Evolutionary conservation across 1,140 invertebrate genomes (phyloP).

Genomic region (Trachymyrmex septentrionalis): DNA sequence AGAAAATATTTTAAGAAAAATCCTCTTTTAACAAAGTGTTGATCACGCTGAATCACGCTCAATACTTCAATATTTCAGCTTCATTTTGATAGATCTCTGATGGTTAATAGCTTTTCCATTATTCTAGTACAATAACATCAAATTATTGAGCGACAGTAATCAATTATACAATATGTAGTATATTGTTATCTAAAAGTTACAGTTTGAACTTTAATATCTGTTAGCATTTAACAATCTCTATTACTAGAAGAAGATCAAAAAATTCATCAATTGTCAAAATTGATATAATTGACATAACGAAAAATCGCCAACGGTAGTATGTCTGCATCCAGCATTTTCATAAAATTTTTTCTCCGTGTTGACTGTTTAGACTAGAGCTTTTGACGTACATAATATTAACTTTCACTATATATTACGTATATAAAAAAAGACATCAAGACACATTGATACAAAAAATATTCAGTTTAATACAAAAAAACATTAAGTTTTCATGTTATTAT

Average conservation of each 20-base stretch:
- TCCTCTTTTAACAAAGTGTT: background rate
- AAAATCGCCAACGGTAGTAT: background rate
- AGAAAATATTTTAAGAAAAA: slow-evolving; percentile 14
- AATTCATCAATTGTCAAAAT: slow-evolving; percentile 25
- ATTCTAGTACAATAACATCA: background rate
- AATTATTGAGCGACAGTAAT: slow-evolving; percentile 33
- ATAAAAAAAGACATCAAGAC: slow-evolving; percentile 10
- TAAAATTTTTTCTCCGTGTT: slow-evolving; percentile 28
- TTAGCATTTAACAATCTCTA: background rate
- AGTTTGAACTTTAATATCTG: slow-evolving; percentile 13
- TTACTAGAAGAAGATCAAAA: slow-evolving; percentile 21
- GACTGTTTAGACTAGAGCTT: slow-evolving; percentile 70
- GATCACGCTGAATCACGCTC: background rate
- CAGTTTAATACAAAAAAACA: background rate
- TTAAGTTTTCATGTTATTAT: background rate
- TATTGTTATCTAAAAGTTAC: background rate
- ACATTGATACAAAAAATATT: slow-evolving; percentile 10
- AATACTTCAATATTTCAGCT: background rate
- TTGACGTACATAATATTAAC: slow-evolving; percentile 59
- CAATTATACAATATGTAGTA: background rate
- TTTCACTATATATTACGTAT: slow-evolving; percentile 18
- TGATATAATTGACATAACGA: slow-evolving; percentile 16
- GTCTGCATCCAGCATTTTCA: slow-evolving; percentile 71
- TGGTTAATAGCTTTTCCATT: background rate
- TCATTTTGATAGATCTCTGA: background rate